These are phyloP conservation scores for Rhipidura dahli DNA, from an alignment of 2,113 vertebrate species.

Conservation along the genomic window DNA sequence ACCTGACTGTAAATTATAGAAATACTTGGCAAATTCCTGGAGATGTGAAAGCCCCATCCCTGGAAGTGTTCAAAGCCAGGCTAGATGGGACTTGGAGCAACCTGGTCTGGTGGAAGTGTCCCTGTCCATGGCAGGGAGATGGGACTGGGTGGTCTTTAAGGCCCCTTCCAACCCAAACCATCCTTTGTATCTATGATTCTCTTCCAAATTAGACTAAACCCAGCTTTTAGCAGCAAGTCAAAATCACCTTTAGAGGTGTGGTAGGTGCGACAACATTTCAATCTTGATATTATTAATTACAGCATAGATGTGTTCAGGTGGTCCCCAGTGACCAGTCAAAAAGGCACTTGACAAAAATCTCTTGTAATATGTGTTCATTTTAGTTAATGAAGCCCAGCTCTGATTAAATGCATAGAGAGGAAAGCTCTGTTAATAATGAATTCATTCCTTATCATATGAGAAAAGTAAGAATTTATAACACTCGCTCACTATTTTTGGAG, in stretches of 20 bases:
- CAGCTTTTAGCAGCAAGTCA: not conserved
- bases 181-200: not conserved
- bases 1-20: not conserved
- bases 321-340: not conserved
- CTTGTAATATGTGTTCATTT: not conserved
- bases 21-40: not conserved
- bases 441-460: not conserved
- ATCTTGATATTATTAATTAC: not conserved
- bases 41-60: not conserved
- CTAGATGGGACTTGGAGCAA: not conserved
- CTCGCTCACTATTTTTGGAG: constrained; percentile 39
- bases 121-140: not conserved
- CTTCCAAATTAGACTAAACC: not conserved
- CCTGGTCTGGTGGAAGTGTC: not conserved
- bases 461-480: constrained; percentile 9
- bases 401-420: not conserved
- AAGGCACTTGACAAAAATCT: not conserved
- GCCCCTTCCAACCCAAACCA: not conserved
- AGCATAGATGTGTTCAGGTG: not conserved
- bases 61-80: not conserved
- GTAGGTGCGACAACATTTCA: not conserved
- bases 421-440: constrained; percentile 9
- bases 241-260: not conserved
- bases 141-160: not conserved
- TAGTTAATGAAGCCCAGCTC: not conserved